Conservation (phyloP, 35 echinoderm and acorn worm species). For the Lytechinus variegatus region DNA sequence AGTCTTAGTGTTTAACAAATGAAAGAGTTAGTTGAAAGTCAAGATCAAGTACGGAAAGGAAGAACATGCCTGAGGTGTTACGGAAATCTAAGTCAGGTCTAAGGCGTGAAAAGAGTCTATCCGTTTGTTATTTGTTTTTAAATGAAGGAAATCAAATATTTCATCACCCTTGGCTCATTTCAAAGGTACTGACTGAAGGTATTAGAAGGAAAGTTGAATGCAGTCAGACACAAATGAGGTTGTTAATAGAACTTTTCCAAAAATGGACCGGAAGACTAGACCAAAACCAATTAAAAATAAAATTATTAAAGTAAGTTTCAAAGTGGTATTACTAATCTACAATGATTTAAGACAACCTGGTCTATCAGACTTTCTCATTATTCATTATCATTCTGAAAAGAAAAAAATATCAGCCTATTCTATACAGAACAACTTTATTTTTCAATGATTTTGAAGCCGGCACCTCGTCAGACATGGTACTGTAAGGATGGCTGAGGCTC, state of each 20-base stretch:
- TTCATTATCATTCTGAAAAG: neutral
- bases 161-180: neutral
- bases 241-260: neutral
- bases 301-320: neutral
- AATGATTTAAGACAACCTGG: neutral
- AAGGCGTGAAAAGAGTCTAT: conserved; percentile 49
- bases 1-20: neutral
- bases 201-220: conserved; percentile 9
- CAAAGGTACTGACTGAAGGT: conserved; percentile 6
- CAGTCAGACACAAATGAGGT: neutral
- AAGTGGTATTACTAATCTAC: neutral
- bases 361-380: neutral
- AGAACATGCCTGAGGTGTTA: neutral
- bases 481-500: neutral
- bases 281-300: neutral
- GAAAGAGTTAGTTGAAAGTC: neutral
- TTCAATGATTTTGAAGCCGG: no score
- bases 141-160: conserved; percentile 41
- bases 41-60: neutral
- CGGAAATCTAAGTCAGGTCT: conserved; percentile 47
- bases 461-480: no score
- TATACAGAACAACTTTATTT: no score
- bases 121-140: conserved; percentile 57
- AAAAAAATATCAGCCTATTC: no score
- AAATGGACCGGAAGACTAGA: neutral